These are phyloP conservation scores for Sturnus vulgaris DNA, from an alignment of 2,113 vertebrate genomes.

Conservation along the genomic window DNA sequence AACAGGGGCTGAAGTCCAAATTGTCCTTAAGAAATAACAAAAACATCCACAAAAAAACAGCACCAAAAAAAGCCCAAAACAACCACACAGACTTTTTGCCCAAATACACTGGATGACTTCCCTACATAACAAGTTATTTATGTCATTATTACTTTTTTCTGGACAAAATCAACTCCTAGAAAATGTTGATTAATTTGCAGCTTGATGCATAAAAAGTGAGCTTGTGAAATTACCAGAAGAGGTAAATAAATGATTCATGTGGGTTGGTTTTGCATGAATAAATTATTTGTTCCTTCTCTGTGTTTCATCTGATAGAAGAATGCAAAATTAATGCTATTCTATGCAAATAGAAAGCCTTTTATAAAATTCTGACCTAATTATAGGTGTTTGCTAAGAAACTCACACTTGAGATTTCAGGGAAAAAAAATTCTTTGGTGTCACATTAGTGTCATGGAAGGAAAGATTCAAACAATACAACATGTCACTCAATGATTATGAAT, in stretches of 20 bases:
- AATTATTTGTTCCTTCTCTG: slow-evolving; percentile 65
- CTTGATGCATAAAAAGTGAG: slow-evolving; percentile 49
- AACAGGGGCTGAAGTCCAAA: neutral
- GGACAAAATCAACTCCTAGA: slow-evolving; percentile 27
- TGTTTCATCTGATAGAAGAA: slow-evolving; percentile 60
- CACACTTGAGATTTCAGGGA: neutral
- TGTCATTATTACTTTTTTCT: neutral
- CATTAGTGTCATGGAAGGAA: neutral
- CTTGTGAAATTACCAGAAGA: slow-evolving; percentile 66
- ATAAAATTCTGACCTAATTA: slow-evolving; percentile 68
- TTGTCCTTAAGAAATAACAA: neutral
- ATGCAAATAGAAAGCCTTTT: slow-evolving; percentile 62
- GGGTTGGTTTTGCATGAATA: slow-evolving; percentile 74
- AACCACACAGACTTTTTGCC: neutral
- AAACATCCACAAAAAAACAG: neutral
- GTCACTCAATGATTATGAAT: neutral
- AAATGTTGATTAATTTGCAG: slow-evolving; percentile 46
- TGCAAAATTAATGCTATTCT: slow-evolving; percentile 68
- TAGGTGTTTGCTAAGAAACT: slow-evolving; percentile 47
- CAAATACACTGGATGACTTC: slow-evolving; percentile 27
- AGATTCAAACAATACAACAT: neutral
- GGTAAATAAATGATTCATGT: slow-evolving; percentile 76
- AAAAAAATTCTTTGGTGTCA: neutral
- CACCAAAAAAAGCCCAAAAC: no score
- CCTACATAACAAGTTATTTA: neutral